Evolutionary conservation across 2,113 vertebrate genomes (phyloP).

Genomic region (Hymenochirus boettgeri): DNA sequence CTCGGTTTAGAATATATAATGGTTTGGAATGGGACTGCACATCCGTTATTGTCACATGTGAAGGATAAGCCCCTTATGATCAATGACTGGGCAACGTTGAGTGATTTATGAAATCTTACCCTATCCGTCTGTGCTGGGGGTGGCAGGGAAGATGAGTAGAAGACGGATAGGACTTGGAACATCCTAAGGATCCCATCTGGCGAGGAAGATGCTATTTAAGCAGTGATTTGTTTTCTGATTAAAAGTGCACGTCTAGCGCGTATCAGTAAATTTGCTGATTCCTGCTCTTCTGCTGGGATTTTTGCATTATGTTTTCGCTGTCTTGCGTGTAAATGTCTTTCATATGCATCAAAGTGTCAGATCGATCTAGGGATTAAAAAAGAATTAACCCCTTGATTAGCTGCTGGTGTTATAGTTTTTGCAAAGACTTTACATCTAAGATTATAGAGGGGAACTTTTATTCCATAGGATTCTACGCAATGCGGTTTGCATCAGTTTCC

Average conservation of each 20-base stretch:
- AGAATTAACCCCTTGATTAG: neutral
- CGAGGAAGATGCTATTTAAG: conserved; percentile 51
- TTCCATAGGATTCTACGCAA: no score
- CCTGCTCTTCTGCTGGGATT: neutral
- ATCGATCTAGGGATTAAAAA: neutral
- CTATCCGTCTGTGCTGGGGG: conserved; percentile 48
- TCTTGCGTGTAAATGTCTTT: neutral
- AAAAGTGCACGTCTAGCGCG: conserved; percentile 25
- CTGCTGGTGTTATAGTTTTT: no score
- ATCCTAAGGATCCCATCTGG: conserved; percentile 43
- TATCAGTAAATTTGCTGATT: conserved; percentile 8
- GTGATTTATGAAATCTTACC: conserved; percentile 57
- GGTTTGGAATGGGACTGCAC: conserved; percentile 44
- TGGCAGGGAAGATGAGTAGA: conserved; percentile 44
- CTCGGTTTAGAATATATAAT: conserved; percentile 55
- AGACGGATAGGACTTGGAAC: conserved; percentile 40
- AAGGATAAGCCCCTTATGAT: conserved; percentile 48
- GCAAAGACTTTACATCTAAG: no score
- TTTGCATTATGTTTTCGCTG: neutral
- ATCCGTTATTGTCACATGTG: conserved; percentile 55
- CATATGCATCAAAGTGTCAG: neutral
- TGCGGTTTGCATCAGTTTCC: no score
- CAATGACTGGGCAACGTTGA: conserved; percentile 46
- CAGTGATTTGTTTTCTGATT: conserved; percentile 51
- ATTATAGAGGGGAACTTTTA: no score